A percentile compares a stretch with the other conserved stretches of the same genome.
phyloP scores from a whole-genome alignment of 2,113 vertebrate genomes.

The Embiotoca jacksoni region DNA sequence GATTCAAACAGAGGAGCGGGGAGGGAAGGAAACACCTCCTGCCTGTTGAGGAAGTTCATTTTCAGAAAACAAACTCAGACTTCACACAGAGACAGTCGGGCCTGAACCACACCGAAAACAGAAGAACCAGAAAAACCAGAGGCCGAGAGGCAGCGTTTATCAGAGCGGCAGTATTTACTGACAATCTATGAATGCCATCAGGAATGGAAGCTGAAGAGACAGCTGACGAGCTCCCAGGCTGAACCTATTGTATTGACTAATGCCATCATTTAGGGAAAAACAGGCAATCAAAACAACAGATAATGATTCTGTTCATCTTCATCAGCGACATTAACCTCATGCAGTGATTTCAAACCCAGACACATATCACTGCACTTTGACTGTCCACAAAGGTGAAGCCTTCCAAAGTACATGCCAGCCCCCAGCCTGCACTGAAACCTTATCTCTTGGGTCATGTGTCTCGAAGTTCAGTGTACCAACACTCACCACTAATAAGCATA shows the following conservation, averaged over 20 bases:
- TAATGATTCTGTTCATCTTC: slow-evolving; percentile 12
- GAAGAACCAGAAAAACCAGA: slow-evolving; percentile 19
- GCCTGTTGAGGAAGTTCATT: slow-evolving; percentile 82
- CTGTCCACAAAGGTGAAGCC: slow-evolving; percentile 65
- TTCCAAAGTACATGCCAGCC: slow-evolving; percentile 70
- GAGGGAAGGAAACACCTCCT: slow-evolving; percentile 80
- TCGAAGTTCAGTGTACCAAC: slow-evolving; percentile 59
- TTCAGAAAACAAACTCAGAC: slow-evolving; percentile 76
- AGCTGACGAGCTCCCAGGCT: slow-evolving; percentile 36
- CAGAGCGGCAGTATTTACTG: slow-evolving; percentile 43
- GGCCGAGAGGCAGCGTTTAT: slow-evolving; percentile 23
- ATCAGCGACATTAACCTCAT: slow-evolving; percentile 22
- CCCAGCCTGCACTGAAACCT: slow-evolving; percentile 68
- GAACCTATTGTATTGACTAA: slow-evolving; percentile 35
- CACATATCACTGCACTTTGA: slow-evolving; percentile 53
- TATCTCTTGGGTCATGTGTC: slow-evolving; percentile 78
- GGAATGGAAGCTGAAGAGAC: slow-evolving; percentile 20
- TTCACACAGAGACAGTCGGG: slow-evolving; percentile 57
- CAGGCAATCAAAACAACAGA: slow-evolving; percentile 19
- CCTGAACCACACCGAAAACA: slow-evolving; percentile 26
- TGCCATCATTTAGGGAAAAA: slow-evolving; percentile 29
- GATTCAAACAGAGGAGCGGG: slow-evolving; percentile 68
- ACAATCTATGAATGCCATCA: slow-evolving; percentile 40
- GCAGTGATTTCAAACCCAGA: slow-evolving; percentile 40
- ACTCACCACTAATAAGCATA: slow-evolving; percentile 33